Evolutionary conservation across 2,888 invertebrate species (phyloP), one percentile per base, ranked within the genome.

Genomic region (Trissolcus japonicus): DNA sequence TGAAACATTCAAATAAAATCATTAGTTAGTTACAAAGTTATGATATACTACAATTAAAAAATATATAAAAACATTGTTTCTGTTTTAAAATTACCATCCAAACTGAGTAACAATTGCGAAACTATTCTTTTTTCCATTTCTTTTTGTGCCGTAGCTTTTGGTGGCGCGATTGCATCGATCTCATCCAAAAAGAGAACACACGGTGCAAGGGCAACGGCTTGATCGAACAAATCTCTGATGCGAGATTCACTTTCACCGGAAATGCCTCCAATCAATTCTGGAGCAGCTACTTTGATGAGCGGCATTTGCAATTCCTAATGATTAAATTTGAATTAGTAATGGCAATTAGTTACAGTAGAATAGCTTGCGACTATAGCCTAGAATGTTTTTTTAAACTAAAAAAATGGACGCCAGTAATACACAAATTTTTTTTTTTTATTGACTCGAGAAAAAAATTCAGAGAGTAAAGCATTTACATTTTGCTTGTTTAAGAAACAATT

Each of bases 51-150:
- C 19, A 2, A 46, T 46, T 16, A 46, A 25, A 57, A 13, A 41
- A n/a, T 17, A 53, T 51, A 11, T 43, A 11, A 62, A 66, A 19
- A 35, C 1, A 46, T 14, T 14, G 6, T 14, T 46, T 11, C 4
- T 46, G 7, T 46, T 46, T 46, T 7, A 13, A 43, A 14, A 16
- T 19, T 88, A 93, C 94, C 94, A 90, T 99, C 98, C 85, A 99
- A 91, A 83, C 96, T 96, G 13, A 95, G 93, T 41, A 98, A 90
- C 66, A 99, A 89, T 89, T 99, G 98, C 0, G 98, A 94, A 6
- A 99, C 98, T 89, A 99, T 96, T 76, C 99, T 91, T 78, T 95
- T 93, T 87, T 99, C 98, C 98, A 99, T 99, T 85, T 98, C 98
- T 87, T 95, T 95, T 83, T 96, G 95, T 2, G 97, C 97, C 83